Evolutionary conservation across 2,888 invertebrate genomes (phyloP), one percentile per base, ranked within the genome.

Genomic region (Mylabris sibirica): DNA sequence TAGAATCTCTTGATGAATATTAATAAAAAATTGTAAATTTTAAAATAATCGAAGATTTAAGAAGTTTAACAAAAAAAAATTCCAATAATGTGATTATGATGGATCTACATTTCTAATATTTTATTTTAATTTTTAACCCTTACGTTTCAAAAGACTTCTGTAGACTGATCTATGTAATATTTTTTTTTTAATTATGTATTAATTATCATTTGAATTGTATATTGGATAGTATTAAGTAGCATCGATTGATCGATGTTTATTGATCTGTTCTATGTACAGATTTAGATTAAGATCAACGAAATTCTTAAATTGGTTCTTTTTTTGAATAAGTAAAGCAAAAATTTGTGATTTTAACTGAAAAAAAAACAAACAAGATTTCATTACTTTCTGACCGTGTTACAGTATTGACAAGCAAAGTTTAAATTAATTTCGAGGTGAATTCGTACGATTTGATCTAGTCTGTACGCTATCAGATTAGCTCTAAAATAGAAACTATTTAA

Each of bases 91-190:
- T 64, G 44, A 63, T 41, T 34, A 22, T 14, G n/a, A n/a, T 30
- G 53, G 30, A 49, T n/a, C 9, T 26, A 9, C 5, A 20, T 26
- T 26, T 64, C n/a, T n/a, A n/a, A n/a, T n/a, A n/a, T 12, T 17
- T 59, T 30, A 9, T 35, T 64, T 35, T 57, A 12, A 26, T 11
- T 59, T 11, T 30, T 30, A 30, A 30, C 30, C 30, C 8, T 30
- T 30, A 30, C 8, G 30, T 30, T 30, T 62, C 8, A 6, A 12
- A 26, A 38, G 24, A 44, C 30, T 49, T 53, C 17, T 20, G 38
- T 60, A 35, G 34, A 34, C 60, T 35, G 60, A 60, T 60, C 26
- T 26, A 34, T 59, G 59, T 60, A 60, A 30, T 61, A 17, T 35
- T 35, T 61, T 35, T 17, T 44, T n/a, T 9, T 24, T 35, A 34